Base-by-base conservation (phyloP, 1,140 invertebrate genomes). In the Drosophila jambulina region DNA sequence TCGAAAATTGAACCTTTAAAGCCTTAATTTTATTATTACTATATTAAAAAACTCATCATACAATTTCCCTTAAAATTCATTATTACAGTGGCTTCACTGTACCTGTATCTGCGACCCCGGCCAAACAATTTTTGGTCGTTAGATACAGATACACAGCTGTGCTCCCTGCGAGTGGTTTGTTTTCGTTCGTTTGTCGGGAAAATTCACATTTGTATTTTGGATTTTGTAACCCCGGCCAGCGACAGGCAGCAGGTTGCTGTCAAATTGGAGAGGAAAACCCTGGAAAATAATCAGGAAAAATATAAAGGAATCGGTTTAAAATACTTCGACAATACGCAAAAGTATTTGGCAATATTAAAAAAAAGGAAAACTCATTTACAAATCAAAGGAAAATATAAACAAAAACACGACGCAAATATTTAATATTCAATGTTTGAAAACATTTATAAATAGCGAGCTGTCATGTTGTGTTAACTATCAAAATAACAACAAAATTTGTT, bases 61-160 rank as follows among this genome's bases (percentile, higher is more conserved):
- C 0, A 0, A 1, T 6, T 17, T 34, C 8, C 13, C 51, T 3
- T 36, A 0, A 36, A 23, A 10, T 54, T 15, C 15, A 2, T 12
- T n/a, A 23, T 7, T 54, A 12, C 9, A 10, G 9, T 17, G 53
- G 4, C 34, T 10, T 38, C 9, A 56, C 64, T 48, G 64, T 13
- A 68, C 21, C 21, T 68, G 25, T 49, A 36, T 68, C 45, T 68
- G 65, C 36, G 63, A 42, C 78, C 53, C 43, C 40, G 54, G 46
- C 56, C 70, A 74, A 70, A 68, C 70, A 63, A 72, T 84, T 87
- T 87, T 88, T 88, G 84, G 69, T 88, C 79, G 72, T 84, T 83
- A 83, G 80, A 88, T 88, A 87, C 83, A 87, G 83, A 87, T 83
- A 87, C 83, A 87, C 84, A 87, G 83, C 83, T 83, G 80, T 79